phyloP scores from a whole-genome alignment of 2,797 vertebrate species.

The Phataginus tetradactyla region DNA sequence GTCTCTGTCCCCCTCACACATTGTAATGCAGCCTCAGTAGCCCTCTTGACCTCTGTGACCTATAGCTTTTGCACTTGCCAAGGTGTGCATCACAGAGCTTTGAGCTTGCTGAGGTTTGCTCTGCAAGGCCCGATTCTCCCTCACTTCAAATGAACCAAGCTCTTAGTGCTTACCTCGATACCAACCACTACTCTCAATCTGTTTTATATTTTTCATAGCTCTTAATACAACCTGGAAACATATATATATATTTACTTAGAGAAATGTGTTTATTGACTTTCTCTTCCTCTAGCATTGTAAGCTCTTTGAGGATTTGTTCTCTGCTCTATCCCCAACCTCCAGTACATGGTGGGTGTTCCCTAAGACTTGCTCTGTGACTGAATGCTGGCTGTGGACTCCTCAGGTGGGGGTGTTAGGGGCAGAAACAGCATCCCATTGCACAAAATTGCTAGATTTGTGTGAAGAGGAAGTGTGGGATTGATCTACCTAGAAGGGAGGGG shows the following conservation, averaged over 20 bases:
- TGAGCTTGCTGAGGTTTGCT: background rate
- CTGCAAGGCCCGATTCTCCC: fast-evolving
- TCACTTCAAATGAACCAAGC: background rate
- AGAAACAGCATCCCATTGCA: background rate
- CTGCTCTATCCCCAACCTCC: background rate
- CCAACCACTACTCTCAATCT: background rate
- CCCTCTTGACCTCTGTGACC: background rate
- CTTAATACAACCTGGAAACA: background rate
- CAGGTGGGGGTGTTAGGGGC: background rate
- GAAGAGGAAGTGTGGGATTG: background rate
- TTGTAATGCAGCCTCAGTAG: fast-evolving
- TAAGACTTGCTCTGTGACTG: background rate
- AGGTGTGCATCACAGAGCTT: background rate
- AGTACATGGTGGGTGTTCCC: background rate
- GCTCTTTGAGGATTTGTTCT: background rate
- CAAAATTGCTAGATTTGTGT: background rate
- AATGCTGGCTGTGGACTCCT: background rate
- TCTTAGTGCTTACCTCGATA: background rate
- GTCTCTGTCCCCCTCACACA: too few relatives aligned
- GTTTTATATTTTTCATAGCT: background rate
- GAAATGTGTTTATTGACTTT: background rate
- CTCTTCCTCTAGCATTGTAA: background rate
- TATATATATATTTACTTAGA: background rate
- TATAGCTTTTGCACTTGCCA: background rate
- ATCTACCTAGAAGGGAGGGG: background rate